phyloP scores from a whole-genome alignment of 92 coral and sea anemone species.

The Porites rus region DNA sequence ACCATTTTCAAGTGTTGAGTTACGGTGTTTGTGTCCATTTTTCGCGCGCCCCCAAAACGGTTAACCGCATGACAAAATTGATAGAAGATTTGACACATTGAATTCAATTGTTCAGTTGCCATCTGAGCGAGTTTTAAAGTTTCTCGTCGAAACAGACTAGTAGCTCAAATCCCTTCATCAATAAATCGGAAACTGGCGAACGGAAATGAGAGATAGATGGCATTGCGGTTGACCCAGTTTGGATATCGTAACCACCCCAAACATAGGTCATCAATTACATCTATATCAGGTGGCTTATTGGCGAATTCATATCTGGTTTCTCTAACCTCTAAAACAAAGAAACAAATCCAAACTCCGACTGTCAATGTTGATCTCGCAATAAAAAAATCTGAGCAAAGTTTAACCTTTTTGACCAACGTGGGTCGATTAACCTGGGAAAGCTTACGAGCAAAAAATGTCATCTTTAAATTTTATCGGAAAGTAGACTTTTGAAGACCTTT shows the following conservation, averaged over 20 bases:
- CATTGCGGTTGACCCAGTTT: constrained; percentile 41
- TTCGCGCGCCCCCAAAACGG: constrained; percentile 9
- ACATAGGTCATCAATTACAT: constrained; percentile 42
- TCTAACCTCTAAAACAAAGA: constrained; percentile 11
- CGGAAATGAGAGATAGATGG: constrained; percentile 28
- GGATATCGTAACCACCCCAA: constrained; percentile 11
- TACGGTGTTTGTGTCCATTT: constrained; percentile 10
- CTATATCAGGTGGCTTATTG: constrained; percentile 29
- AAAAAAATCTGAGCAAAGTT: constrained; percentile 10
- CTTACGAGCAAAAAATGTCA: neutral
- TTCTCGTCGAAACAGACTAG: constrained; percentile 14
- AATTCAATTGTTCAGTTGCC: constrained; percentile 5
- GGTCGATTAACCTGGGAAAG: neutral
- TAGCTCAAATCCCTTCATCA: constrained; percentile 37
- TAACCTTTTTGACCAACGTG: neutral
- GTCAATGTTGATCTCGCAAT: constrained; percentile 31
- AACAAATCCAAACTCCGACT: constrained; percentile 26
- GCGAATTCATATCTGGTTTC: constrained; percentile 14
- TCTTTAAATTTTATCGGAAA: neutral
- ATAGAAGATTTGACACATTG: constrained; percentile 24
- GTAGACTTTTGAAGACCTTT: constrained; percentile 53
- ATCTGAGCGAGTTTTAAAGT: constrained; percentile 20
- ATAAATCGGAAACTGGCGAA: constrained; percentile 44
- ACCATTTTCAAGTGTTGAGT: constrained; percentile 34
- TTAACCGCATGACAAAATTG: constrained; percentile 23